Base-by-base conservation (phyloP, 2,113 vertebrate genomes). In the Dolichallabes microphthalmus region DNA sequence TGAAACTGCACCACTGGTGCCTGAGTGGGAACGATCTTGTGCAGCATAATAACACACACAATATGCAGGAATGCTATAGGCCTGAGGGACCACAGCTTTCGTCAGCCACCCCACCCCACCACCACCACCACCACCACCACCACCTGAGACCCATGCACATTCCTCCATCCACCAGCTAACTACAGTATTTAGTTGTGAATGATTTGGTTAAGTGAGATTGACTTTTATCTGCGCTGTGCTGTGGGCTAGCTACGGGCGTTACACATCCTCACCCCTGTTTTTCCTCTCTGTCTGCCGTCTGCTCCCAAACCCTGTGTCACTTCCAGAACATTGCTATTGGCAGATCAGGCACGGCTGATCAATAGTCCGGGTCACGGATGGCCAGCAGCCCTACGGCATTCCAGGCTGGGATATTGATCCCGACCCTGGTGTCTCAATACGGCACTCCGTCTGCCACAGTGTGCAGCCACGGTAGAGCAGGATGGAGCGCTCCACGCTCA, bases 161-260 rank as follows among this genome's bases (percentile, higher is more conserved):
- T 94, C 96, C 96, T 96, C 94, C 93, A 92, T 96, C 94, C 94
- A 93, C 90, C 93, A 97, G 97, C 97, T 97, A 97, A 98, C 97
- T 97, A n/a, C n/a, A n/a, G n/a, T n/a, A 97, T 98, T 98, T 97
- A 96, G 96, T 97, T 96, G 96, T 96, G 96, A 96, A 95, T 94
- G 95, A 94, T 96, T 97, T 96, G 93, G 92, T 96, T 98, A 98
- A 98, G 96, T 97, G 95, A 94, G 96, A 98, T 97, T 97, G 97
- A 97, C 96, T 97, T 97, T 97, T 97, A 98, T 98, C 91, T 94
- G 95, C 92, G 91, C 94, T 94, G 92, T 94, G 95, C 95, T 95
- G 91, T 93, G 92, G 88, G 89, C 94, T 94, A 96, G 97, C 97
- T 97, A 97, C 93, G 89, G 95, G 95, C 93, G 80, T 95, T 95